These are phyloP conservation scores for Acromyrmex charruanus DNA, from an alignment of 1,140 invertebrate species.

Conservation along the genomic window DNA sequence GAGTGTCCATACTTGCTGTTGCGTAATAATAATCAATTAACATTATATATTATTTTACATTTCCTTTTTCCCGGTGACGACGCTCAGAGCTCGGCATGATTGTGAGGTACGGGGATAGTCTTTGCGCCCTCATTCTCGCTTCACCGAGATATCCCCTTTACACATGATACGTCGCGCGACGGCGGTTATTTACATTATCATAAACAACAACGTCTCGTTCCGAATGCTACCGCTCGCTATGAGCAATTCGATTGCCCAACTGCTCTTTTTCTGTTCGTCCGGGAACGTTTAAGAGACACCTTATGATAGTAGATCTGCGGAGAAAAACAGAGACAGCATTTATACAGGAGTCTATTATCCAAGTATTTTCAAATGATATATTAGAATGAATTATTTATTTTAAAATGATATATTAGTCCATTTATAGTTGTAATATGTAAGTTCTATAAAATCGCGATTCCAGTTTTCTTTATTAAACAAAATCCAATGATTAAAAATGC, in stretches of 20 bases:
- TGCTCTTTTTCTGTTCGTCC: slow-evolving; percentile 62
- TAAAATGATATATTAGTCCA: neutral
- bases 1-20: slow-evolving; percentile 78
- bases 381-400: neutral
- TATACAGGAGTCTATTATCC: neutral
- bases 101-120: slow-evolving; percentile 7
- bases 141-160: slow-evolving; percentile 72
- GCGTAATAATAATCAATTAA: slow-evolving; percentile 80
- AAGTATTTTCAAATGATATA: too few relatives aligned
- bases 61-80: slow-evolving; percentile 70
- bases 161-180: slow-evolving; percentile 76
- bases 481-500: neutral
- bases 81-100: slow-evolving; percentile 65
- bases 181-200: slow-evolving; percentile 82
- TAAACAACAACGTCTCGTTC: slow-evolving; percentile 80
- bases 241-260: slow-evolving; percentile 72
- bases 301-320: slow-evolving; percentile 86
- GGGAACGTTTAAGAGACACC: slow-evolving; percentile 65
- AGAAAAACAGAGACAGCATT: slow-evolving; percentile 47
- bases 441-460: neutral
- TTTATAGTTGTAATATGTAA: neutral
- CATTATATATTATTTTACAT: slow-evolving; percentile 84
- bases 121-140: slow-evolving; percentile 68
- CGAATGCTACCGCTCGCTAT: slow-evolving; percentile 72
- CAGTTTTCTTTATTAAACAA: neutral